Evolutionary conservation across 2,888 invertebrate genomes (phyloP).

Genomic region (Heterodera filipjevi): DNA sequence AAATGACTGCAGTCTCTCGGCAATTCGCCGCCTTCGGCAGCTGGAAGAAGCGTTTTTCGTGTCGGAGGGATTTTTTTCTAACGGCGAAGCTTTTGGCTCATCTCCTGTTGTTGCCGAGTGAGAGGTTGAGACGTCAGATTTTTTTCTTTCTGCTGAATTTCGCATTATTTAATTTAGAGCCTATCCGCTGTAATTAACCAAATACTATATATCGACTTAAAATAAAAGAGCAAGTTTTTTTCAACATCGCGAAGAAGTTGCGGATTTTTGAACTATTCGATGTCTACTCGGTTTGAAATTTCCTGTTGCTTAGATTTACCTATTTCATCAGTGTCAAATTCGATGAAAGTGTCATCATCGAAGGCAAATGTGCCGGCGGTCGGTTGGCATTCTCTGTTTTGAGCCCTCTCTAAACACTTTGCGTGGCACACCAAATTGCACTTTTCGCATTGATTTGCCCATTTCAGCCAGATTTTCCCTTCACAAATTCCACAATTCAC

Average conservation of each 20-base stretch:
- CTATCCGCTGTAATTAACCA: no score
- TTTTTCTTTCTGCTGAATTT: not conserved
- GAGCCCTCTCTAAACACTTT: constrained; percentile 76
- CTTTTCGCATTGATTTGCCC: constrained; percentile 86
- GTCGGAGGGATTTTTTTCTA: not conserved
- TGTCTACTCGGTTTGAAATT: not conserved
- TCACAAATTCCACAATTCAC: constrained; percentile 53
- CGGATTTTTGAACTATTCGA: not conserved
- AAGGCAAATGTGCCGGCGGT: constrained; percentile 19
- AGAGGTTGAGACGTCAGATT: not conserved
- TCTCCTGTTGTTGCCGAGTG: no score
- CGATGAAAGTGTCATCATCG: constrained; percentile 47
- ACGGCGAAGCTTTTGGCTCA: no score
- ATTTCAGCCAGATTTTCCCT: constrained; percentile 88
- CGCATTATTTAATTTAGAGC: no score
- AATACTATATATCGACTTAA: no score
- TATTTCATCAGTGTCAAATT: constrained; percentile 29
- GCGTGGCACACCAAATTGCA: constrained; percentile 92
- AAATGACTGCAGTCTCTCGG: constrained; percentile 23
- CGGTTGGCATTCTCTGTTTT: constrained; percentile 37
- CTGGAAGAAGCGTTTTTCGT: not conserved
- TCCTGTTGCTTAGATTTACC: constrained; percentile 18
- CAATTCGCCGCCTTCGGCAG: constrained; percentile 24
- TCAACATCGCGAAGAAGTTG: not conserved
- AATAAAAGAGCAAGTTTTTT: no score